These are phyloP conservation scores for Avahi laniger DNA, from an alignment of 2,797 vertebrate species.

Conservation along the genomic window DNA sequence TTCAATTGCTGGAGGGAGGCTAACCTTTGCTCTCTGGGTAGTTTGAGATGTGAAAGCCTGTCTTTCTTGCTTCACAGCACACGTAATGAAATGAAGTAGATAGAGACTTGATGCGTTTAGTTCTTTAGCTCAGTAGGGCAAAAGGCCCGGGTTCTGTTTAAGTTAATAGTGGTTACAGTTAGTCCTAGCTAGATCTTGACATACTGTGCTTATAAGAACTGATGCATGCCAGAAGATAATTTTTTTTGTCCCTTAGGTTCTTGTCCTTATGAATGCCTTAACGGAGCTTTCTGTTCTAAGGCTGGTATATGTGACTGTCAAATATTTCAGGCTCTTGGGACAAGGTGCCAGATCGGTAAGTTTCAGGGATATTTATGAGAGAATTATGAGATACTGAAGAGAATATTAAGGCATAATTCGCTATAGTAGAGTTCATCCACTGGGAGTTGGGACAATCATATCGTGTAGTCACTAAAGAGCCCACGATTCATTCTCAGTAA, in stretches of 20 bases:
- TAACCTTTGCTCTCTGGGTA: slow-evolving; percentile 82
- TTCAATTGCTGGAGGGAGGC: slow-evolving; percentile 80
- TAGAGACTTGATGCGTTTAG: slow-evolving; percentile 55
- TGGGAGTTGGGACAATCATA: not conserved
- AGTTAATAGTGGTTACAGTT: slow-evolving; percentile 62
- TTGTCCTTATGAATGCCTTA: slow-evolving; percentile 94
- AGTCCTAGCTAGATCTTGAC: slow-evolving; percentile 53
- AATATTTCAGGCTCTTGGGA: slow-evolving; percentile 96
- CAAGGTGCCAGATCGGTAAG: slow-evolving; percentile 98
- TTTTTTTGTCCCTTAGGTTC: slow-evolving; percentile 87
- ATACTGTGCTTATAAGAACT: slow-evolving; percentile 60
- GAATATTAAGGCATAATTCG: slow-evolving; percentile 45
- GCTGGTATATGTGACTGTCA: slow-evolving; percentile 95
- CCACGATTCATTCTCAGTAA: slow-evolving; percentile 30
- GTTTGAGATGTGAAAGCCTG: slow-evolving; percentile 76
- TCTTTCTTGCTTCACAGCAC: slow-evolving; percentile 71
- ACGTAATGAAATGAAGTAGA: slow-evolving; percentile 74
- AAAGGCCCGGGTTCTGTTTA: slow-evolving; percentile 54
- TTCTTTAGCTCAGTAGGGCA: slow-evolving; percentile 69
- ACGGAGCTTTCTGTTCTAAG: slow-evolving; percentile 96
- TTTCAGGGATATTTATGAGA: slow-evolving; percentile 68
- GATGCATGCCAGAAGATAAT: slow-evolving; percentile 46
- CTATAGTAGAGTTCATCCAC: slow-evolving; percentile 30
- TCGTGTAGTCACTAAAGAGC: not conserved
- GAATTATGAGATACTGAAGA: slow-evolving; percentile 24